phyloP scores from a whole-genome alignment of 1,140 invertebrate species.

The Polypedilum pembai region DNA sequence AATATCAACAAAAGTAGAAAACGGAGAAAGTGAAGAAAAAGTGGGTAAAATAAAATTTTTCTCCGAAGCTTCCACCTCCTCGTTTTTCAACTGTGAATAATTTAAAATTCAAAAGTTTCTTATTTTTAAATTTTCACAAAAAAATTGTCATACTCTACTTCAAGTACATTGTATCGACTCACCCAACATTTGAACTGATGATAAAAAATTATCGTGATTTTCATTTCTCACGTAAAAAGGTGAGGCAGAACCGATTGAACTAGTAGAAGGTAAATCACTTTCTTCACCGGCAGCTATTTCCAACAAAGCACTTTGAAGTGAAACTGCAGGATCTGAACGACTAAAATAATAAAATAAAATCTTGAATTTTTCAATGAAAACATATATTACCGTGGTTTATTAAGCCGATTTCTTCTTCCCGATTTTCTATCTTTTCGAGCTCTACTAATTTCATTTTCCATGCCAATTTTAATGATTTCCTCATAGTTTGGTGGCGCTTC shows the following conservation, averaged over 20 bases:
- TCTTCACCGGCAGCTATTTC: background rate
- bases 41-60: too few species aligned
- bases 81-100: background rate
- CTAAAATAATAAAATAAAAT: background rate
- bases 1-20: too few species aligned
- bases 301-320: background rate
- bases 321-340: background rate
- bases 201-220: background rate
- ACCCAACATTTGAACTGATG: conserved; percentile 1
- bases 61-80: too few species aligned
- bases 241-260: background rate
- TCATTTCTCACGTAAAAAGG: background rate
- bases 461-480: conserved; percentile 55
- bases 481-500: conserved; percentile 64
- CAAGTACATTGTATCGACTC: background rate
- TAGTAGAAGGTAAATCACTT: background rate
- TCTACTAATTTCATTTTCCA: conserved; percentile 39
- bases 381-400: background rate
- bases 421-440: background rate
- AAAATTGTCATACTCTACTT: too few species aligned
- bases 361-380: background rate
- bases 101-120: background rate
- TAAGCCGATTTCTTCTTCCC: background rate
- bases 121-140: background rate
- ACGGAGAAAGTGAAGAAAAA: too few species aligned